Conservation (phyloP, 2,888 invertebrate species). For the Apamea monoglypha region DNA sequence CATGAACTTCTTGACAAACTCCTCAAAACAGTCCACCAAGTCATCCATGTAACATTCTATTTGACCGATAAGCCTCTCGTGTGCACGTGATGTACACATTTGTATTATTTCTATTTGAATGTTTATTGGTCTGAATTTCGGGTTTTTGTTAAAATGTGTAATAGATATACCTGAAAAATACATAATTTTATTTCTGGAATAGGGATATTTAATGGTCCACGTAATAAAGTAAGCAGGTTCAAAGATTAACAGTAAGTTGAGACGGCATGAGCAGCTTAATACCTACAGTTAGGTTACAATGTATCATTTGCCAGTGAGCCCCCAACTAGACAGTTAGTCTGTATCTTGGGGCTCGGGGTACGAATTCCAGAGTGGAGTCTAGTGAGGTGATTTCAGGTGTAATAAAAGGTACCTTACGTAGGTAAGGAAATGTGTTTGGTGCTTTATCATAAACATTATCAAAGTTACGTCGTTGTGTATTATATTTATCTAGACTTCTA, state of each 20-base stretch:
- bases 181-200: neutral
- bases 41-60: slow-evolving; percentile 80
- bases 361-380: neutral
- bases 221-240: neutral
- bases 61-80: slow-evolving; percentile 64
- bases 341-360: too few species aligned
- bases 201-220: neutral
- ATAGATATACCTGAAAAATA: slow-evolving; percentile 82
- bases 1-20: slow-evolving; percentile 78
- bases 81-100: slow-evolving; percentile 72
- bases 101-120: slow-evolving; percentile 37
- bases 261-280: neutral
- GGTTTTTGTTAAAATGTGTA: slow-evolving; percentile 78
- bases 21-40: slow-evolving; percentile 77
- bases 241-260: neutral
- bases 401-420: neutral
- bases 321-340: neutral
- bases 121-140: neutral
- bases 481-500: neutral
- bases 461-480: neutral
- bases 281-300: neutral
- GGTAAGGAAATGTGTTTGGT: neutral
- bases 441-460: neutral
- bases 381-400: neutral
- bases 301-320: neutral